Evolutionary conservation across 2,113 vertebrate genomes (phyloP).

Genomic region (Halichoeres trimaculatus): DNA sequence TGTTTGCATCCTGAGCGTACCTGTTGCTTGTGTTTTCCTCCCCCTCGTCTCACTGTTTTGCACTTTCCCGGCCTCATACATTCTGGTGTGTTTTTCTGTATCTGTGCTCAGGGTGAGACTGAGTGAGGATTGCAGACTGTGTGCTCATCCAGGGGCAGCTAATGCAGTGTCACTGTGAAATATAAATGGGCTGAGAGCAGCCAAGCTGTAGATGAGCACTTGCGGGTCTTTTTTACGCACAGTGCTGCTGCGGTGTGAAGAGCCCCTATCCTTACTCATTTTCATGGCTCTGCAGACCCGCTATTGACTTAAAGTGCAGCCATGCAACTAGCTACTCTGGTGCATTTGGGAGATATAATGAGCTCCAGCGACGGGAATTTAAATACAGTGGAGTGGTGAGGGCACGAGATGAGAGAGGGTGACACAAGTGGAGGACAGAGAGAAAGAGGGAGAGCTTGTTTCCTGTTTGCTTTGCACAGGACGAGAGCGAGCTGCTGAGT

Average conservation of each 20-base stretch:
- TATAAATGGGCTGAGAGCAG: slow-evolving; percentile 72
- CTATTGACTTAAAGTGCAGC: slow-evolving; percentile 75
- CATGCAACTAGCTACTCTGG: slow-evolving; percentile 68
- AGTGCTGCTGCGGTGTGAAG: slow-evolving; percentile 58
- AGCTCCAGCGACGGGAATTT: slow-evolving; percentile 58
- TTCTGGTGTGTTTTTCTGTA: slow-evolving; percentile 36
- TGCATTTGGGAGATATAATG: slow-evolving; percentile 71
- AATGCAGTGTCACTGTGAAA: slow-evolving; percentile 74
- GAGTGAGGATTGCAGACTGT: slow-evolving; percentile 29
- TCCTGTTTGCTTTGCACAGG: slow-evolving; percentile 57
- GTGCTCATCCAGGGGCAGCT: slow-evolving; percentile 67
- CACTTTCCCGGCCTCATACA: slow-evolving; percentile 2
- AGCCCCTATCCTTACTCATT: slow-evolving; percentile 69
- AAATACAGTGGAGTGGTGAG: slow-evolving; percentile 65
- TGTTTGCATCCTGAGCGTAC: slow-evolving; percentile 21
- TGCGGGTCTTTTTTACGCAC: slow-evolving; percentile 61
- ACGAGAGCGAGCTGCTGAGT: slow-evolving; percentile 45
- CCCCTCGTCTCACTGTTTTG: slow-evolving; percentile 8
- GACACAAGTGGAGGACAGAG: slow-evolving; percentile 42
- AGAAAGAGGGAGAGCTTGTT: slow-evolving; percentile 39
- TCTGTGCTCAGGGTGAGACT: slow-evolving; percentile 26
- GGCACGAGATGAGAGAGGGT: slow-evolving; percentile 61
- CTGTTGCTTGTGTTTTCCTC: slow-evolving; percentile 22
- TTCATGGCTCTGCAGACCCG: slow-evolving; percentile 61
- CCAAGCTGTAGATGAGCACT: slow-evolving; percentile 68